Percentiles rank a stretch among this genome's conserved stretches.
Evolutionary conservation across 2,797 vertebrate genomes (phyloP).

Genomic region (Rhabdomys pumilio): DNA sequence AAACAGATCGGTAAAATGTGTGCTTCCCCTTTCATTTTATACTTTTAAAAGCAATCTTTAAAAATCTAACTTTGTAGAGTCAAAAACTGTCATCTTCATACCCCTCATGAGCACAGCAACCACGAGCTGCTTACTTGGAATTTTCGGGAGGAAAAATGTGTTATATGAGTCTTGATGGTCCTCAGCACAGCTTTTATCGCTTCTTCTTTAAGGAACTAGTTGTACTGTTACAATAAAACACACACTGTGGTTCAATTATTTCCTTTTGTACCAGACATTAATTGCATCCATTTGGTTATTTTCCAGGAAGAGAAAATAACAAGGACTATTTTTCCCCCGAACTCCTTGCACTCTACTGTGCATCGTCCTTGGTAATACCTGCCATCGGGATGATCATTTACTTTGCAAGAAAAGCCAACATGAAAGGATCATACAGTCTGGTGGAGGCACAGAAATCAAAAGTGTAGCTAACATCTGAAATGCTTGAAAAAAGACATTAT

Average conservation of each 20-base stretch:
- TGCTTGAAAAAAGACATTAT: conserved; percentile 68
- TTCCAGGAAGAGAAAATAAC: conserved; percentile 85
- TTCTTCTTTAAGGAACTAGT: conserved; percentile 31
- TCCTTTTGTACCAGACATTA: conserved; percentile 65
- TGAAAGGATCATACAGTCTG: conserved; percentile 91
- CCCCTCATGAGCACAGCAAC: neutral
- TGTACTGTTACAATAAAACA: conserved; percentile 19
- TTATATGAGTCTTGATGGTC: neutral
- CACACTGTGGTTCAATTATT: neutral
- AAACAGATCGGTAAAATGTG: neutral
- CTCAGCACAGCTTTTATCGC: neutral
- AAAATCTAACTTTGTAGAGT: neutral
- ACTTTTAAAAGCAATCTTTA: neutral
- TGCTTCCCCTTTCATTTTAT: neutral
- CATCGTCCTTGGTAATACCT: conserved; percentile 85
- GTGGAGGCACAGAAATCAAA: conserved; percentile 88
- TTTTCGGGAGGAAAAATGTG: neutral
- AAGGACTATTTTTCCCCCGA: conserved; percentile 82
- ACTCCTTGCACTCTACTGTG: conserved; percentile 85
- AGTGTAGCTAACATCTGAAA: conserved; percentile 80
- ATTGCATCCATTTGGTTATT: conserved; percentile 70
- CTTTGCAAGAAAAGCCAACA: conserved; percentile 88
- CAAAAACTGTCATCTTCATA: neutral
- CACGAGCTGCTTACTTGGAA: neutral
- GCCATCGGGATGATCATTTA: conserved; percentile 87